Conservation (phyloP, 2,797 vertebrate species). For the Poecilia velifera region DNA sequence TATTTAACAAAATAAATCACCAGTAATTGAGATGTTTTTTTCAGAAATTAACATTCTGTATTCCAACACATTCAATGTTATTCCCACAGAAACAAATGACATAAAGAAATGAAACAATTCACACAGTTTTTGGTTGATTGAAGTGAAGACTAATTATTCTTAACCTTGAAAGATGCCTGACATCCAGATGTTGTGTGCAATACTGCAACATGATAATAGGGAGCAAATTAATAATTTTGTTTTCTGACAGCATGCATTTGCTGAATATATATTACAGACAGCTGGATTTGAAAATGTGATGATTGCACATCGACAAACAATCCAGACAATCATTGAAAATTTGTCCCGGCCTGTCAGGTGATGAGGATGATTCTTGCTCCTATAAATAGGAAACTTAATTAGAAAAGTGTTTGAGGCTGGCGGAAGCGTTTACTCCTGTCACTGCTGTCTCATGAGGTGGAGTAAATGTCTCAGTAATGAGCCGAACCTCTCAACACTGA, state of each 20-base stretch:
- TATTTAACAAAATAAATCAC: not conserved
- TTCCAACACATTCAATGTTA: not conserved
- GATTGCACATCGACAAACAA: not conserved
- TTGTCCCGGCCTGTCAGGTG: slow-evolving; percentile 28
- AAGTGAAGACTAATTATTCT: not conserved
- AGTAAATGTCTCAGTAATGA: slow-evolving; percentile 38
- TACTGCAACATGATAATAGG: not conserved
- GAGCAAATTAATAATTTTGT: not conserved
- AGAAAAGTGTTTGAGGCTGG: slow-evolving; percentile 25
- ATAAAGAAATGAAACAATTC: not conserved
- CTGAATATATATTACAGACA: not conserved
- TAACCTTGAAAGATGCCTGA: not conserved
- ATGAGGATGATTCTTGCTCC: slow-evolving; percentile 29
- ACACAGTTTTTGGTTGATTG: not conserved
- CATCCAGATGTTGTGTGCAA: not conserved
- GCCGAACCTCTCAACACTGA: slow-evolving; percentile 44
- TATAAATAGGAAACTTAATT: slow-evolving; percentile 47
- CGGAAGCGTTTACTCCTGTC: slow-evolving; percentile 26
- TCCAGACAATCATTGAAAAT: slow-evolving; percentile 7
- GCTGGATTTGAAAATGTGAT: slow-evolving; percentile 4
- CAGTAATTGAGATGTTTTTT: no score
- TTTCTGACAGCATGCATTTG: not conserved
- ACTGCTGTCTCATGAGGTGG: slow-evolving; percentile 27
- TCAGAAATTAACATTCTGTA: no score
- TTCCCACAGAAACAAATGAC: not conserved